These are phyloP conservation scores for Dissostichus mawsoni DNA, from an alignment of 2,113 vertebrate species.

Conservation along the genomic window DNA sequence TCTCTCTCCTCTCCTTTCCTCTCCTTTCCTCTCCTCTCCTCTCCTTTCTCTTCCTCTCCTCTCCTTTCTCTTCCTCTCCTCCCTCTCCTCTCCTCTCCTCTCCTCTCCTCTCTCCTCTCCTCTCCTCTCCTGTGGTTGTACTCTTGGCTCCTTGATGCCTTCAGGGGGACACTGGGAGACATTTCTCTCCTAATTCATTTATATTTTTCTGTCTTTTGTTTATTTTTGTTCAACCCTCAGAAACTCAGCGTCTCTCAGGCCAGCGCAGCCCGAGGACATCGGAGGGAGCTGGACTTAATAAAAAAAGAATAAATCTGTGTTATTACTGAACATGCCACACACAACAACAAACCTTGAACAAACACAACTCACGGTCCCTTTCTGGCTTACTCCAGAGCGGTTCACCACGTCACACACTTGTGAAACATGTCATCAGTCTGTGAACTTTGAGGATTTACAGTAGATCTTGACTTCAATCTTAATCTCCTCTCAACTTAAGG, in stretches of 20 bases:
- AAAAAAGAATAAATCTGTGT: neutral
- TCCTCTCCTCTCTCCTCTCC: neutral
- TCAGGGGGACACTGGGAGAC: conserved; percentile 50
- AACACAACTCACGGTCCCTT: neutral
- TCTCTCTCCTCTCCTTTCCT: neutral
- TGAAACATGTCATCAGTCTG: neutral
- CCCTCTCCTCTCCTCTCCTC: neutral
- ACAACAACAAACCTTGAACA: neutral
- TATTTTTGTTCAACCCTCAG: conserved; percentile 46
- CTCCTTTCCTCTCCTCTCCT: neutral
- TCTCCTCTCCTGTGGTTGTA: conserved; percentile 40
- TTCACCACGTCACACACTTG: neutral
- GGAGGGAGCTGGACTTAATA: conserved; percentile 1
- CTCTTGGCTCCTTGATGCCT: conserved; percentile 54
- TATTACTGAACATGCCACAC: neutral
- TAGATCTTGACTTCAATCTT: neutral
- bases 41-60: conserved; percentile 4
- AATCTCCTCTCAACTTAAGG: neutral
- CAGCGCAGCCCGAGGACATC: conserved; percentile 13
- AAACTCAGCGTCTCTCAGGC: conserved; percentile 42
- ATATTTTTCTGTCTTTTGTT: conserved; percentile 52
- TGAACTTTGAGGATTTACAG: neutral
- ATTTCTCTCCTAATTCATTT: conserved; percentile 47
- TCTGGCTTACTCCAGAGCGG: neutral
- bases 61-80: neutral